Evolutionary conservation across 2,888 invertebrate species (phyloP).

Genomic region (Nomada goodeniana): DNA sequence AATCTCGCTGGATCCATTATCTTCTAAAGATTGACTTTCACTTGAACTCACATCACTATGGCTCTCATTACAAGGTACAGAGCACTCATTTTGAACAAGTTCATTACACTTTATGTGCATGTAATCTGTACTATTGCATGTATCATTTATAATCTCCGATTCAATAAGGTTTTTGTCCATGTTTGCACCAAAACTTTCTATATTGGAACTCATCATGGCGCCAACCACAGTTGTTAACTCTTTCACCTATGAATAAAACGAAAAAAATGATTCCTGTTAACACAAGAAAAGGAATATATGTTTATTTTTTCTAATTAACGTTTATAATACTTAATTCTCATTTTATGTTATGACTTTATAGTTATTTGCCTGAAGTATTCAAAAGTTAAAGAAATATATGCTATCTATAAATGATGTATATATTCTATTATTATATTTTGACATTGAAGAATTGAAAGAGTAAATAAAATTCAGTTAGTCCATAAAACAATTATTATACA

Average conservation of each 20-base stretch:
- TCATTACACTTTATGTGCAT: conserved; percentile 45
- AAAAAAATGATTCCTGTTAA: conserved; percentile 15
- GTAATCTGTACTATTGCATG: conserved; percentile 45
- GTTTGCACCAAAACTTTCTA: conserved; percentile 38
- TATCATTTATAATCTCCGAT: conserved; percentile 38
- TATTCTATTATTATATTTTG: no score
- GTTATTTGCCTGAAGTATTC: no score
- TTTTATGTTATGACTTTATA: no score
- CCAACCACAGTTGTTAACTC: conserved; percentile 78
- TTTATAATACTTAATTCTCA: background rate
- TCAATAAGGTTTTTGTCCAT: conserved; percentile 30
- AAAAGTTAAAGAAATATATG: no score
- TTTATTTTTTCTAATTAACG: background rate
- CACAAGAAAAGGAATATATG: background rate
- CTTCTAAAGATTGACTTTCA: conserved; percentile 53
- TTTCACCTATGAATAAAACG: conserved; percentile 74
- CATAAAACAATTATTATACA: no score
- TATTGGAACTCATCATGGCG: conserved; percentile 73
- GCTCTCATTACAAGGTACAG: conserved; percentile 36
- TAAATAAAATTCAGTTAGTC: no score
- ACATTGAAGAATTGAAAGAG: no score
- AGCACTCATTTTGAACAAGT: conserved; percentile 44
- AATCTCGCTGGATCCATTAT: conserved; percentile 40
- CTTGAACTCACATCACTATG: conserved; percentile 42
- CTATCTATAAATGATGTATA: no score